Conservation (phyloP, 2,113 vertebrate species). For the Sciurus niger region DNA sequence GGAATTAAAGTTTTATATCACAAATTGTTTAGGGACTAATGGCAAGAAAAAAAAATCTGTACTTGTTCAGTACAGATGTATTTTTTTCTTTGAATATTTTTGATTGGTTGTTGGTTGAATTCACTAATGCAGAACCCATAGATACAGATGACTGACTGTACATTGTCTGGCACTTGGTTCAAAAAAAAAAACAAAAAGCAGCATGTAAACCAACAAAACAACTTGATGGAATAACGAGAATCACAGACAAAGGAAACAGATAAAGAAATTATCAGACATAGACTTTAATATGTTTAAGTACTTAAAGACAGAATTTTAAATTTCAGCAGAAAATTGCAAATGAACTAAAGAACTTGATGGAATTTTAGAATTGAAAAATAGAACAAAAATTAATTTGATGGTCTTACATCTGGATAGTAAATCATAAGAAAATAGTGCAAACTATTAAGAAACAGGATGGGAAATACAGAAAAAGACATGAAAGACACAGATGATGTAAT, state of each 20-base stretch:
- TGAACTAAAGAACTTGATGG: neutral
- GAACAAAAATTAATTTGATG: conserved; percentile 6
- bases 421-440: neutral
- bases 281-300: neutral
- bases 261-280: neutral
- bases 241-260: neutral
- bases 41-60: neutral
- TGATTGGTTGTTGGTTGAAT: neutral
- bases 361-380: conserved; percentile 44
- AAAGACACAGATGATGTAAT: neutral
- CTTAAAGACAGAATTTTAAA: conserved; percentile 8
- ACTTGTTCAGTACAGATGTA: neutral
- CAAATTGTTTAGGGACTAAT: neutral
- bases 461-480: neutral
- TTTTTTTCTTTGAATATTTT: neutral
- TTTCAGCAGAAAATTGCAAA: conserved; percentile 41
- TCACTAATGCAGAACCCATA: neutral
- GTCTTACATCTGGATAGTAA: conserved; percentile 19
- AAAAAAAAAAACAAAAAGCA: neutral
- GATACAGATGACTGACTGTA: neutral
- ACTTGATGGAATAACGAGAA: neutral
- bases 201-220: neutral
- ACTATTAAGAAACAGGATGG: neutral
- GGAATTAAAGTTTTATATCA: neutral
- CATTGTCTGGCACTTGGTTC: neutral